These are phyloP conservation scores for Eumerus sabulonum DNA, from an alignment of 2,888 invertebrate genomes.

Conservation along the genomic window DNA sequence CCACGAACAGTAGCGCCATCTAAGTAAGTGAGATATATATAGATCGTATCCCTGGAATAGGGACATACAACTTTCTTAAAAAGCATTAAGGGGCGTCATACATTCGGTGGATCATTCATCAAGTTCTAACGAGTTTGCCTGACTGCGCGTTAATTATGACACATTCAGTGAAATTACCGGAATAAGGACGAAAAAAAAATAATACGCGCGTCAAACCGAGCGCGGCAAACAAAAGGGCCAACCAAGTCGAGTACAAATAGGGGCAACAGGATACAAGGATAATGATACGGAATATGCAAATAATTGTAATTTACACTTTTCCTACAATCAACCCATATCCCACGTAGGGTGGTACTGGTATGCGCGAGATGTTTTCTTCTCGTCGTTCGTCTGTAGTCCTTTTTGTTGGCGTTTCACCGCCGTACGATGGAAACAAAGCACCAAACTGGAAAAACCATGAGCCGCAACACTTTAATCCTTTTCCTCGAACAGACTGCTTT, in stretches of 20 bases:
- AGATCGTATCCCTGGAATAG: too few species aligned
- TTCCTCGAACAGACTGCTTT: slow-evolving; percentile 18
- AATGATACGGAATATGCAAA: slow-evolving; percentile 69
- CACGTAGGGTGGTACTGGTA: slow-evolving; percentile 3
- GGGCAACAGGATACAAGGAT: slow-evolving; percentile 52
- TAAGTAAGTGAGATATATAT: too few species aligned
- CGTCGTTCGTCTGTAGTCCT: slow-evolving; percentile 21
- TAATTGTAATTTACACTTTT: slow-evolving; percentile 67
- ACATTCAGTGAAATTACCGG: too few species aligned
- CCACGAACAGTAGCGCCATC: too few species aligned
- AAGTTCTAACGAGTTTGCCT: too few species aligned
- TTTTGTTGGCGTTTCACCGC: slow-evolving; percentile 11
- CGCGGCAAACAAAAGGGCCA: too few species aligned
- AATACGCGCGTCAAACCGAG: slow-evolving; percentile 3
- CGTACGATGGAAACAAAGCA: slow-evolving; percentile 50
- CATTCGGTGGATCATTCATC: too few species aligned
- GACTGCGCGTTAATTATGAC: too few species aligned
- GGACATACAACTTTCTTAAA: too few species aligned
- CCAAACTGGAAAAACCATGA: slow-evolving; percentile 67
- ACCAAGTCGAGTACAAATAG: too few species aligned
- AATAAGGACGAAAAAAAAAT: neutral
- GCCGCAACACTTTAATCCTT: slow-evolving; percentile 70
- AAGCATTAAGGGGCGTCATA: too few species aligned
- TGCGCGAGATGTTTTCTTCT: neutral
- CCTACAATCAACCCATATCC: slow-evolving; percentile 37